Evolutionary conservation across 2,113 vertebrate species (phyloP).

Genomic region (Thymallus thymallus): DNA sequence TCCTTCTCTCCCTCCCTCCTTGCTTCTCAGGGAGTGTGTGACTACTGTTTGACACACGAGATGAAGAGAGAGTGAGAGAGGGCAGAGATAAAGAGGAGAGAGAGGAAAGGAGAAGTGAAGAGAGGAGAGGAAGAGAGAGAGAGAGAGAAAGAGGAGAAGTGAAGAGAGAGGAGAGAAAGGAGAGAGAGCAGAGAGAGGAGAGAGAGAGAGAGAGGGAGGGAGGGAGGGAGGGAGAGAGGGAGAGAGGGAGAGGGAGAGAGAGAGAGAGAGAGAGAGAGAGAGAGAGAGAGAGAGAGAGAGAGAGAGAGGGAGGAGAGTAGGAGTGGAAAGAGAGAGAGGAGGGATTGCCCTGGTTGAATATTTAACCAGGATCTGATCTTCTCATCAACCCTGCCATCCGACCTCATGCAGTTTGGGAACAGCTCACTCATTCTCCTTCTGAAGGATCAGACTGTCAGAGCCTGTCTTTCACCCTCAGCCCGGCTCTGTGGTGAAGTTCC

Average conservation of each 20-base stretch:
- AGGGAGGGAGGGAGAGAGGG: neutral
- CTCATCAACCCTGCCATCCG: slow-evolving; percentile 45
- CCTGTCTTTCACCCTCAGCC: neutral
- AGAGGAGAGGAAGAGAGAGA: too few relatives aligned
- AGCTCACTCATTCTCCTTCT: neutral
- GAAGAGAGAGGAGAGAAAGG: neutral
- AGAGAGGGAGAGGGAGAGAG: neutral
- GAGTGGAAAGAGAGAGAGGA: neutral
- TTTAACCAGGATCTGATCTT: slow-evolving; percentile 62
- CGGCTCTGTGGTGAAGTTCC: too few relatives aligned
- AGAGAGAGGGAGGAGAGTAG: too few relatives aligned
- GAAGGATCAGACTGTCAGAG: neutral
- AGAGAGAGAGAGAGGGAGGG: too few relatives aligned
- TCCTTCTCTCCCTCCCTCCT: neutral
- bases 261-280: neutral
- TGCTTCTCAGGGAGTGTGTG: neutral
- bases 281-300: too few relatives aligned
- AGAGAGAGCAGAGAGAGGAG: neutral
- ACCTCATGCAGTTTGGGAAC: slow-evolving; percentile 17
- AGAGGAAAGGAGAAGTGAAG: too few relatives aligned
- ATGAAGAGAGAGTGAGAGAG: neutral
- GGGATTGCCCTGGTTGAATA: slow-evolving; percentile 49
- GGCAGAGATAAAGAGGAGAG: too few relatives aligned
- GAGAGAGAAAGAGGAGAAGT: too few relatives aligned
- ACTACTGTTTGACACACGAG: neutral